Conservation (phyloP, 2,113 vertebrate species). For the Tetrao urogallus region DNA sequence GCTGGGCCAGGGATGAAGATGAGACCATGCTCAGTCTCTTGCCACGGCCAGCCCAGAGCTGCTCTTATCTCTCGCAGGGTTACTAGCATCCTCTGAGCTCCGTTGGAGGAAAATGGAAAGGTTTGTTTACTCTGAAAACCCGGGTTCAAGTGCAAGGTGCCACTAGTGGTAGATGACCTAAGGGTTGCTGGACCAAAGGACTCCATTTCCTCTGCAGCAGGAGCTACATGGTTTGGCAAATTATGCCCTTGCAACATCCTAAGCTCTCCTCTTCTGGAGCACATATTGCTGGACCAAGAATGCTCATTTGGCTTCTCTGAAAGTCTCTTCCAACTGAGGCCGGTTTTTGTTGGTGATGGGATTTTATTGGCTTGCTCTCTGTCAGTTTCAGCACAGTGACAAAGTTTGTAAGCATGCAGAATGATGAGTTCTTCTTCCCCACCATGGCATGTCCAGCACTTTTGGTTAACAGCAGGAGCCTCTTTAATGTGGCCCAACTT, state of each 20-base stretch:
- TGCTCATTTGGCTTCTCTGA: not conserved
- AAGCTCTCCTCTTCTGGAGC: not conserved
- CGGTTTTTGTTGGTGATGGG: not conserved
- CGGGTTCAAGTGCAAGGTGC: not conserved
- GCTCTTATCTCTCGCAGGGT: not conserved
- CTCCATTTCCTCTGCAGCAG: not conserved
- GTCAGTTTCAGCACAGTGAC: not conserved
- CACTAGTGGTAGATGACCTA: not conserved
- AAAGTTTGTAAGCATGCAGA: not conserved
- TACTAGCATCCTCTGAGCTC: not conserved
- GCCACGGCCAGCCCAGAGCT: not conserved
- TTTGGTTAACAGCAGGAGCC: too few relatives aligned
- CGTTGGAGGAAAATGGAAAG: not conserved
- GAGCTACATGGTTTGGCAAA: not conserved
- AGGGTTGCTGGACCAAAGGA: not conserved
- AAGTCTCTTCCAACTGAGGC: not conserved
- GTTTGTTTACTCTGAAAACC: not conserved
- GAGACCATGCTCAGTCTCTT: not conserved
- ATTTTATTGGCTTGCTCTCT: not conserved
- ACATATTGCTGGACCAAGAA: not conserved
- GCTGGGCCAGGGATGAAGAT: not conserved
- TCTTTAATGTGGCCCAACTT: not conserved
- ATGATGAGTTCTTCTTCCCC: fast-evolving
- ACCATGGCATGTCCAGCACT: not conserved
- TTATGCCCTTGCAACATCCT: not conserved